Percentiles rank a stretch among this genome's conserved stretches.
phyloP scores from a whole-genome alignment of 23 tunicate species.

The Halocynthia roretzi region DNA sequence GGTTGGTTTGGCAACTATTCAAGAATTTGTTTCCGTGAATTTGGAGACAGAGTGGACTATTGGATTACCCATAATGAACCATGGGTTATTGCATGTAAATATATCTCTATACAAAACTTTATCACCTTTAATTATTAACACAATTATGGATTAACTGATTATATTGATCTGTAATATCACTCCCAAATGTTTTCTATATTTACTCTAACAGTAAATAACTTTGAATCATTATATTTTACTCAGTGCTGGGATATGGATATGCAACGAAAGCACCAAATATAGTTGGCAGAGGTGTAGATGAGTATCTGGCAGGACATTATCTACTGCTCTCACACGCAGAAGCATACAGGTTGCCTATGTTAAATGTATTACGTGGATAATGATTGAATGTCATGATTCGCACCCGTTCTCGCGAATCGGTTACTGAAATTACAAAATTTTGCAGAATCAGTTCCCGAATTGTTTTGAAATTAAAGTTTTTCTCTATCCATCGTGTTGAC shows the following conservation, averaged over 20 bases:
- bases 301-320: conserved; percentile 57
- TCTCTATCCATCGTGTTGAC: too few relatives aligned
- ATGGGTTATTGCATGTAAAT: conserved; percentile 64
- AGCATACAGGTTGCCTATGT: conserved; percentile 37
- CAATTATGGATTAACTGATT: too few relatives aligned
- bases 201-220: neutral
- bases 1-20: conserved; percentile 63
- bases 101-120: neutral
- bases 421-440: too few relatives aligned
- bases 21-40: conserved; percentile 47
- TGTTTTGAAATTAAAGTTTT: too few relatives aligned
- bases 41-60: conserved; percentile 75
- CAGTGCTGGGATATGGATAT: conserved; percentile 60
- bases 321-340: conserved; percentile 58
- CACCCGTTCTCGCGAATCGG: too few relatives aligned
- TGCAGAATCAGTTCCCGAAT: too few relatives aligned
- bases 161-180: too few relatives aligned
- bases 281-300: conserved; percentile 47
- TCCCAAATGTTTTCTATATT: too few relatives aligned
- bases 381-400: neutral
- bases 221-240: neutral
- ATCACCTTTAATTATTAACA: too few relatives aligned
- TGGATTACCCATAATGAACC: conserved; percentile 99
- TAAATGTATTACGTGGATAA: conserved; percentile 4
- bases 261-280: conserved; percentile 79